phyloP scores from a whole-genome alignment of 2,888 invertebrate species.

The Andrena praecox region DNA sequence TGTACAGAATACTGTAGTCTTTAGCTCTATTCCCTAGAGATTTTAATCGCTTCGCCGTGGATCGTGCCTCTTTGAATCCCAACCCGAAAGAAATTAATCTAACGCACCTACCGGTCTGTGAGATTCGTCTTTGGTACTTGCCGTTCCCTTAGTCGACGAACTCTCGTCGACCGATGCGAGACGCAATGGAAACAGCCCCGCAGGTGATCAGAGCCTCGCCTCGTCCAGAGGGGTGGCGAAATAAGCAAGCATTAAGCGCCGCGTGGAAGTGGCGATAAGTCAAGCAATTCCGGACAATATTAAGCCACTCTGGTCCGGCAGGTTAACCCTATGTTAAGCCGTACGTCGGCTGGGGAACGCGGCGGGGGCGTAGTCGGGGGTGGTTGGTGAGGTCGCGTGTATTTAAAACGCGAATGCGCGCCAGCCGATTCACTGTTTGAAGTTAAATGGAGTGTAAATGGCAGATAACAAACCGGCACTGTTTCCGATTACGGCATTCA shows the following conservation, averaged over 20 bases:
- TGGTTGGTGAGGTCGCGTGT: constrained; percentile 78
- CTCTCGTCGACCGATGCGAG: neutral
- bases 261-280: constrained; percentile 71
- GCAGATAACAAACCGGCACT: constrained; percentile 85
- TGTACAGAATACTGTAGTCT: constrained; percentile 77
- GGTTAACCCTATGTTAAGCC: constrained; percentile 81
- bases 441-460: constrained; percentile 85
- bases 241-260: constrained; percentile 45
- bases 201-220: constrained; percentile 5
- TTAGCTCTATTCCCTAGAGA: constrained; percentile 25
- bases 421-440: constrained; percentile 84
- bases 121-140: too few relatives aligned
- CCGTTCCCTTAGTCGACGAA: too few relatives aligned
- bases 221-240: constrained; percentile 15
- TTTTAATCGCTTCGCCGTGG: constrained; percentile 12
- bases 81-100: too few relatives aligned
- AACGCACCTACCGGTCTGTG: too few relatives aligned
- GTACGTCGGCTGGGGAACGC: constrained; percentile 38
- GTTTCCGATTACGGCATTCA: constrained; percentile 85
- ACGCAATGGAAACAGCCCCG: neutral
- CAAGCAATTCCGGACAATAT: constrained; percentile 77
- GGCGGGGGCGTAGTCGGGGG: constrained; percentile 49
- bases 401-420: constrained; percentile 83
- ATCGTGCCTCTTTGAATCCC: constrained; percentile 13
- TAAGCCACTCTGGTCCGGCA: constrained; percentile 73